Evolutionary conservation across 92 coral and sea anemone genomes (phyloP).

Genomic region (Phenganax subtilis): DNA sequence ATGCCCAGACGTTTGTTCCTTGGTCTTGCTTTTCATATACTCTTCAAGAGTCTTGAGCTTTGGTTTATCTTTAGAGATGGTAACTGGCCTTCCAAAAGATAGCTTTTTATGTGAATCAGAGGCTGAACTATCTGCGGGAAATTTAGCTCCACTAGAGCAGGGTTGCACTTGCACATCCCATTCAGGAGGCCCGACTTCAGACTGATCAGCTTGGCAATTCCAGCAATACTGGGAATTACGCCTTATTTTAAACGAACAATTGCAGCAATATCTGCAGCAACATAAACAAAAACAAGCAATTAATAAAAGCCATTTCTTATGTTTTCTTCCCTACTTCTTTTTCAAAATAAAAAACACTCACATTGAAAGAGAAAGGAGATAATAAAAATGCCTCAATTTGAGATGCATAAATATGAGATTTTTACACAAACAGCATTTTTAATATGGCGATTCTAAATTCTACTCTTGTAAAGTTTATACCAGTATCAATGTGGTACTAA

Average conservation of each 20-base stretch:
- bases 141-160: neutral
- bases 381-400: no score
- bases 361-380: no score
- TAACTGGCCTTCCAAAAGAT: constrained; percentile 10
- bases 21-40: neutral
- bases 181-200: neutral
- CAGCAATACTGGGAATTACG: neutral
- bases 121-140: neutral
- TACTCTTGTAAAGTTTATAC: no score
- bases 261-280: neutral
- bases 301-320: no score
- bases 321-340: no score
- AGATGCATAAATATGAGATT: no score
- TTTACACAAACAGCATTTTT: no score
- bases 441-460: no score
- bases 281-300: no score
- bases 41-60: constrained; percentile 1
- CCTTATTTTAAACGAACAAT: neutral
- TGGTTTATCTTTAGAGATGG: neutral
- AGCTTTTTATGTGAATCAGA: neutral
- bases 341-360: no score
- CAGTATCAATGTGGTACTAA: no score
- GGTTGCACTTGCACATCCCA: neutral
- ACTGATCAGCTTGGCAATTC: neutral
- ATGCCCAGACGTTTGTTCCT: neutral